Base-by-base conservation (phyloP, 2,888 invertebrate genomes). In the Aphodius sticticus region DNA sequence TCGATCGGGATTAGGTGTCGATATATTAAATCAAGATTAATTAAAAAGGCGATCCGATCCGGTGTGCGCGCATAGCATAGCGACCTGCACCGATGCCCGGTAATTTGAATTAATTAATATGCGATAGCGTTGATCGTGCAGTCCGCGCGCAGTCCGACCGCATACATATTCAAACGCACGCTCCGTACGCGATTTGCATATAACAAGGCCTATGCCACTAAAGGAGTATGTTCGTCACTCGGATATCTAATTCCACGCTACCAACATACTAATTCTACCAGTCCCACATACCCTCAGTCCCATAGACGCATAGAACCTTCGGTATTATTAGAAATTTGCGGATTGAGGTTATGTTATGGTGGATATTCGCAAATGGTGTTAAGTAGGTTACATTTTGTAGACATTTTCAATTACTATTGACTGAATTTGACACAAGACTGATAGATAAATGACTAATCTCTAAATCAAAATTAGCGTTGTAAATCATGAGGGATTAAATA, bases 111-210 rank as follows among this genome's bases (percentile, higher is more conserved):
- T 85, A 85, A 86, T 86, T 86, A 85, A 82, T 82, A 82, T 80
- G 77, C 82, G 83, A 82, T 80, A 79, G 81, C 79, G 81, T 79
- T 77, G 83, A 83, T 84, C 84, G 85, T 84, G 84, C 82, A 84
- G 78, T 79, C 79, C 81, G 26, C 26, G 26, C 26, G 26, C 26
- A 26, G 83, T 82, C 81, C 82, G 81, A 83, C 80, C 81, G 26
- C 84, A 85, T 86, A 84, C 86, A 86, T 86, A 86, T 86, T 86
- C 86, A 86, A 84, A 85, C 83, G 83, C 85, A 84, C 85, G 86
- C 82, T 53, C 85, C 84, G 83, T 82, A 79, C 78, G 74, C 76
- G 83, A 86, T 86, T 87, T 86, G 86, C 86, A 86, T 86, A 85
- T 82, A 84, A 86, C 85, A 85, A 82, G 84, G 78, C 69, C 76